Conservation (phyloP, 2,113 vertebrate genomes). For the Paralichthys olivaceus region DNA sequence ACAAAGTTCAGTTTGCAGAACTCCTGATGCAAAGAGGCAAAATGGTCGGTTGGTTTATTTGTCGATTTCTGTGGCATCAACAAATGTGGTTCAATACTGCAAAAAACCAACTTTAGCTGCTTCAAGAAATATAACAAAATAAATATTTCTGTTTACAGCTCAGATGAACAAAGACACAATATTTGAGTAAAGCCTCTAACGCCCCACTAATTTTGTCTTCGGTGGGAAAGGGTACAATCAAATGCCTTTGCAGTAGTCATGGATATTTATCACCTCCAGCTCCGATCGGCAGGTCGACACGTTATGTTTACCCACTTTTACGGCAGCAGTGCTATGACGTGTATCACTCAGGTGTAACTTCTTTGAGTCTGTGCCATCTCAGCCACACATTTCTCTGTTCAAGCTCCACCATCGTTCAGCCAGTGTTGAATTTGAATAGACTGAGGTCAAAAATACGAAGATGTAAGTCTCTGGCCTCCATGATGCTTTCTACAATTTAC, state of each 20-base stretch:
- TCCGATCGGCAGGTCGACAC: background rate
- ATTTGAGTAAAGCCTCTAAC: background rate
- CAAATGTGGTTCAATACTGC: no score
- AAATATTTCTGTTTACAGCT: no score
- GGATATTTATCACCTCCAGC: background rate
- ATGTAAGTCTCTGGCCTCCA: no score
- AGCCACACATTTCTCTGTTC: background rate
- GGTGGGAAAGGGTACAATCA: background rate
- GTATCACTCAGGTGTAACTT: background rate
- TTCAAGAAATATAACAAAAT: background rate
- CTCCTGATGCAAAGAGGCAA: no score
- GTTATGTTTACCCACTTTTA: background rate
- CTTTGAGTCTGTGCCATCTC: background rate
- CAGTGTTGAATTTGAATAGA: background rate
- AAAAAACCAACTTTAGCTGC: no score
- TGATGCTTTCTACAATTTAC: no score
- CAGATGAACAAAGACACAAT: background rate
- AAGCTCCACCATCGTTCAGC: background rate
- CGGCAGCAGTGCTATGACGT: background rate
- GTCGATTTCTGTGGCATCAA: no score
- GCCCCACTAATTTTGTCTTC: background rate
- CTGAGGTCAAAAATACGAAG: background rate
- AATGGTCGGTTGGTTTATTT: no score
- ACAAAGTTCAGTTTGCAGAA: no score
- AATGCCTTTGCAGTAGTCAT: background rate